Conservation (phyloP, 2,888 invertebrate species). For the Drosophila koepferae region DNA sequence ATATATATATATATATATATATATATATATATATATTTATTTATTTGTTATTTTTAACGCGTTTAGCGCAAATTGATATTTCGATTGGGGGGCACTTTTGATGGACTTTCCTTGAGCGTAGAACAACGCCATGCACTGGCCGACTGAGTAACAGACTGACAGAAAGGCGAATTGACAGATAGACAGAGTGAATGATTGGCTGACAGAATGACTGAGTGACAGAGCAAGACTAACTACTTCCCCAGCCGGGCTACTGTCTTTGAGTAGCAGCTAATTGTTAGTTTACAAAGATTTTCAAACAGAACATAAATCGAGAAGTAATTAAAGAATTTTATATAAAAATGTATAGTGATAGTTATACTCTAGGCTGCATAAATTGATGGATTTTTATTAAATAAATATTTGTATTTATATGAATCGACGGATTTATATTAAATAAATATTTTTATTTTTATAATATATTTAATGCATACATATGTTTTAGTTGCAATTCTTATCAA, state of each 20-base stretch:
- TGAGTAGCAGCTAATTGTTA: constrained; percentile 3
- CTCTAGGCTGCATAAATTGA: neutral
- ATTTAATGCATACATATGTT: too few species aligned
- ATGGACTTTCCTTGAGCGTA: constrained; percentile 56
- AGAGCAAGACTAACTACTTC: constrained; percentile 27
- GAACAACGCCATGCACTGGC: constrained; percentile 18
- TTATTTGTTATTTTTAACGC: constrained; percentile 46
- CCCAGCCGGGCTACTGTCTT: constrained; percentile 14
- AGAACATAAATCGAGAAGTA: neutral
- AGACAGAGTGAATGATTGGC: constrained; percentile 21
- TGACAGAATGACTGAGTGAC: constrained; percentile 30
- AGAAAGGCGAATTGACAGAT: neutral
- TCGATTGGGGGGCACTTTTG: constrained; percentile 49
- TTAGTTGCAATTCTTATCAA: too few species aligned
- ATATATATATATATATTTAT: neutral
- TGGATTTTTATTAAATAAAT: neutral
- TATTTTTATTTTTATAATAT: too few species aligned
- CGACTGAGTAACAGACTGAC: neutral
- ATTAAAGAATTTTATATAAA: neutral
- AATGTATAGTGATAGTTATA: neutral
- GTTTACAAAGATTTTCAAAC: constrained; percentile 6
- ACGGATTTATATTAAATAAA: neutral
- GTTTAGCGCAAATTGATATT: constrained; percentile 41
- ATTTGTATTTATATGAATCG: too few species aligned
- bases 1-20: neutral